Conservation (phyloP, 2,113 vertebrate genomes). For the Colinus virginianus region DNA sequence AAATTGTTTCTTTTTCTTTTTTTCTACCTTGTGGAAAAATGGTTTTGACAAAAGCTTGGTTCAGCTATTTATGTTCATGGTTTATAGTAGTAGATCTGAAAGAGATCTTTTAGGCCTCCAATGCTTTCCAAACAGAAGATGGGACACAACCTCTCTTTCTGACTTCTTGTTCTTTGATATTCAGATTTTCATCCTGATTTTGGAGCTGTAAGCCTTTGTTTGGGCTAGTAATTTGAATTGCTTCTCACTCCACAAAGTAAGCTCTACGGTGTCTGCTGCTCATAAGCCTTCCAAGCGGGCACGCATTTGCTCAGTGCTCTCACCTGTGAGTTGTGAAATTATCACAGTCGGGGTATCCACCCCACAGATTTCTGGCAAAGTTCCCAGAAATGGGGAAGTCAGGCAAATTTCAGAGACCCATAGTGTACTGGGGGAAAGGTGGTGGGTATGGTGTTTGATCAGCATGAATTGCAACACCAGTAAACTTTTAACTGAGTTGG, state of each 20-base stretch:
- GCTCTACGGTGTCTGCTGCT: neutral
- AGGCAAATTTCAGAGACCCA: neutral
- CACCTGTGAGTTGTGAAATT: neutral
- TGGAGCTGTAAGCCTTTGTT: neutral
- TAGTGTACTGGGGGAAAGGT: neutral
- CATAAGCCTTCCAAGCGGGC: neutral
- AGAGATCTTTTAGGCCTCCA: neutral
- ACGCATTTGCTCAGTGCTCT: neutral
- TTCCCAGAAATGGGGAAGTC: neutral
- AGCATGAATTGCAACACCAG: neutral
- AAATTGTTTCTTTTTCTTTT: neutral
- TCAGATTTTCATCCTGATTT: neutral
- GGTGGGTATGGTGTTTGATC: neutral
- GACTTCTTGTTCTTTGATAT: neutral
- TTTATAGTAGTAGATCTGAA: neutral
- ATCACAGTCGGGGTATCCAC: neutral
- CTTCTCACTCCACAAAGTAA: neutral
- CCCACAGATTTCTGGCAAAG: neutral
- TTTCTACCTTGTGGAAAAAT: neutral
- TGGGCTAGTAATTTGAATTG: neutral
- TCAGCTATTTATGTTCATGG: neutral
- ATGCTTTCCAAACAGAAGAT: neutral
- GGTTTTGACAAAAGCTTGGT: neutral
- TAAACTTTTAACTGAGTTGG: slow-evolving; percentile 32
- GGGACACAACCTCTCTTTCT: neutral